Conservation (phyloP, 2,888 invertebrate genomes). For the Eupeodes luniger region DNA sequence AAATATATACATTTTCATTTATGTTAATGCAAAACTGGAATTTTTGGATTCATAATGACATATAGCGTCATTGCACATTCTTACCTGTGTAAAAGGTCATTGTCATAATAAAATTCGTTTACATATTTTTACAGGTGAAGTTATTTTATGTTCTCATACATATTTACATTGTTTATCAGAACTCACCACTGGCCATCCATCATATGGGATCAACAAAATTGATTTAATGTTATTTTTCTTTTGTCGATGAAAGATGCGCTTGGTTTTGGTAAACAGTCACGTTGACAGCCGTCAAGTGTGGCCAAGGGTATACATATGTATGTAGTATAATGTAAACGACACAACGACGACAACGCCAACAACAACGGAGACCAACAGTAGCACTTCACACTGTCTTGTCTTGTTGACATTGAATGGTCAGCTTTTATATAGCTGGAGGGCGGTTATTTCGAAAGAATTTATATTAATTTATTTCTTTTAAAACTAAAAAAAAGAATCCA, state of each 20-base stretch:
- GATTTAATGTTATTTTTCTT: constrained; percentile 17
- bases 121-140: not conserved
- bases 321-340: constrained; percentile 30
- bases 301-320: constrained; percentile 9
- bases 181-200: not conserved
- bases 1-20: no score
- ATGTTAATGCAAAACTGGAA: no score
- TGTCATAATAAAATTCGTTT: not conserved
- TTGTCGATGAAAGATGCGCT: constrained; percentile 16
- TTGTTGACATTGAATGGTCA: constrained; percentile 52
- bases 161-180: not conserved
- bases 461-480: not conserved
- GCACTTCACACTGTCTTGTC: constrained; percentile 33
- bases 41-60: no score
- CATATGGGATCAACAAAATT: constrained; percentile 19
- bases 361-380: constrained; percentile 3
- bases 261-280: constrained; percentile 4
- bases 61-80: no score
- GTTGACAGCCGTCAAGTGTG: constrained; percentile 38
- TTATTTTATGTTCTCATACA: no score
- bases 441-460: not conserved
- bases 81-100: constrained; percentile 2
- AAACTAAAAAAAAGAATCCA: not conserved
- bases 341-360: not conserved
- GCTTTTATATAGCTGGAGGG: constrained; percentile 18